A percentile compares a stretch with the other conserved stretches of the same genome.
Conservation (phyloP, 2,888 invertebrate genomes). For the Teleiodes luculella region DNA sequence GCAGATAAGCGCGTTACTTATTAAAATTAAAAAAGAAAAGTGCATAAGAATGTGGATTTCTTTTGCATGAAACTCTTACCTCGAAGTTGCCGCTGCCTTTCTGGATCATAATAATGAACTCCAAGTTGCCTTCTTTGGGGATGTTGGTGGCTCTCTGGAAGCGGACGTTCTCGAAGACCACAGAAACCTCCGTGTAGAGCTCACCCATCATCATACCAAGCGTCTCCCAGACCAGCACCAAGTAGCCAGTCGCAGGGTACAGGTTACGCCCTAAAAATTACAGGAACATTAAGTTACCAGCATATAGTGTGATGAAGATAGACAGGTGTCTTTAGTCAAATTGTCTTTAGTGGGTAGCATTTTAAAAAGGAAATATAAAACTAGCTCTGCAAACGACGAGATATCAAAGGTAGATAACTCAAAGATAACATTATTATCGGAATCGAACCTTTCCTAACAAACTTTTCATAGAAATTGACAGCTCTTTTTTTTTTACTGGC, state of each 20-base stretch:
- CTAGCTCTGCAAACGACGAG: no score
- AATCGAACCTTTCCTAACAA: no score
- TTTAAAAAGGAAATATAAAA: no score
- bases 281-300: background rate
- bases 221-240: constrained; percentile 87
- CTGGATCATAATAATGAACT: constrained; percentile 83
- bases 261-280: constrained; percentile 80
- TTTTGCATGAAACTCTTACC: constrained; percentile 43
- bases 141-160: constrained; percentile 91
- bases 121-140: constrained; percentile 80
- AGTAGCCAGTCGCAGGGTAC: constrained; percentile 91
- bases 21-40: no score
- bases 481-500: no score
- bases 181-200: constrained; percentile 83
- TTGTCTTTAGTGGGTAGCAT: no score
- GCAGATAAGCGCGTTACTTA: no score
- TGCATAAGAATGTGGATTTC: no score
- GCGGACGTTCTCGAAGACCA: constrained; percentile 90
- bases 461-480: no score
- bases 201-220: constrained; percentile 85
- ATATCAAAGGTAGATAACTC: no score
- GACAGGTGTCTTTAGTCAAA: no score
- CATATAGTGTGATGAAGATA: background rate
- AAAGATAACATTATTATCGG: no score
- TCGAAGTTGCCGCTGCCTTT: constrained; percentile 84